phyloP scores from a whole-genome alignment of 2,888 invertebrate species.

The Ecdyonurus torrentis region DNA sequence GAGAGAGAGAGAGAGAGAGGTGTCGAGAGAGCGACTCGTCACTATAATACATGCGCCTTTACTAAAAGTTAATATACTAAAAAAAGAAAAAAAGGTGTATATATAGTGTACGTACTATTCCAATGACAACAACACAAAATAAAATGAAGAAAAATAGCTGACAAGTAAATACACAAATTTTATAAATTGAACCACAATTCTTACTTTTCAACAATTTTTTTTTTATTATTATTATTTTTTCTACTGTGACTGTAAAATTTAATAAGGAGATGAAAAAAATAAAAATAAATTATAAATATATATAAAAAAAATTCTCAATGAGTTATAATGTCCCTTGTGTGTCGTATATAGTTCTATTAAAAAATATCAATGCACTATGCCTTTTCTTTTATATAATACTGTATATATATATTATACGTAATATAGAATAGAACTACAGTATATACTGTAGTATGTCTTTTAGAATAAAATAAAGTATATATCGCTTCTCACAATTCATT shows the following conservation, averaged over 20 bases:
- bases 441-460: no score
- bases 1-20: no score
- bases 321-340: background rate
- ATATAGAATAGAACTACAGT: no score
- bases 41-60: no score
- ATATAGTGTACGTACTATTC: background rate
- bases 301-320: background rate
- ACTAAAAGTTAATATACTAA: no score
- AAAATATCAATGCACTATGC: no score
- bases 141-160: background rate
- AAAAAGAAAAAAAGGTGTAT: no score
- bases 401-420: no score
- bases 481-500: no score
- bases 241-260: background rate
- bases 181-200: background rate
- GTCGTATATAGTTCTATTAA: background rate
- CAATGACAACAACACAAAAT: background rate
- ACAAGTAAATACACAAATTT: background rate
- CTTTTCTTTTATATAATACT: no score
- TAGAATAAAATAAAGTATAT: no score
- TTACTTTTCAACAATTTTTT: background rate
- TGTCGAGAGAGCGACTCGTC: background rate
- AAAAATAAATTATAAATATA: background rate
- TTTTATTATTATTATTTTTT: background rate
- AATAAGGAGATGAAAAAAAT: background rate